Evolutionary conservation across 2,797 vertebrate genomes (phyloP).

Genomic region (Gymnothorax javanicus): DNA sequence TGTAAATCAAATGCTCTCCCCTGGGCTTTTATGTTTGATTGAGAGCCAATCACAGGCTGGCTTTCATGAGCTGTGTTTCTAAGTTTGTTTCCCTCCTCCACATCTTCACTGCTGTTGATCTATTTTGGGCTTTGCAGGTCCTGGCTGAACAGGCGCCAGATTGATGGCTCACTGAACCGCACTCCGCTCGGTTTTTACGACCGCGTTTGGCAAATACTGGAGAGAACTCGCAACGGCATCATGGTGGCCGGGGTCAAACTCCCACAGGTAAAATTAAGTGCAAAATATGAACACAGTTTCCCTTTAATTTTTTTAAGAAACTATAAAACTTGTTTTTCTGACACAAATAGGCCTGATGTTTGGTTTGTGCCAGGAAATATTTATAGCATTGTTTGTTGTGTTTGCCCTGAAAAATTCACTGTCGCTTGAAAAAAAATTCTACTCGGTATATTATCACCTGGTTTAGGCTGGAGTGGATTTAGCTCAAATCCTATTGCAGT

Average conservation of each 20-base stretch:
- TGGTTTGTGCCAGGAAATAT: background rate
- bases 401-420: too few species aligned
- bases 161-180: constrained; percentile 92
- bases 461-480: background rate
- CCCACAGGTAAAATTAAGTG: constrained; percentile 80
- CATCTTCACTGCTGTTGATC: background rate
- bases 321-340: background rate
- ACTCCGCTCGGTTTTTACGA: constrained; percentile 94
- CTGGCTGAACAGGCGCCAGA: constrained; percentile 91
- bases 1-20: background rate
- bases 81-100: background rate
- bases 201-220: constrained; percentile 95
- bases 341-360: background rate
- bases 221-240: constrained; percentile 88
- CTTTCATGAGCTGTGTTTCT: background rate
- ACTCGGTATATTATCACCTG: background rate
- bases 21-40: background rate
- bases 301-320: background rate
- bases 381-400: background rate
- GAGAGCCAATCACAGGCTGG: background rate
- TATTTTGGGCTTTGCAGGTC: constrained; percentile 65
- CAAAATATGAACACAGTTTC: background rate
- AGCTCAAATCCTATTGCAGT: background rate
- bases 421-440: background rate
- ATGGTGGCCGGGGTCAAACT: constrained; percentile 82